Evolutionary conservation across 2,888 invertebrate genomes (phyloP).

Genomic region (Ommatoiulus sabulosus): DNA sequence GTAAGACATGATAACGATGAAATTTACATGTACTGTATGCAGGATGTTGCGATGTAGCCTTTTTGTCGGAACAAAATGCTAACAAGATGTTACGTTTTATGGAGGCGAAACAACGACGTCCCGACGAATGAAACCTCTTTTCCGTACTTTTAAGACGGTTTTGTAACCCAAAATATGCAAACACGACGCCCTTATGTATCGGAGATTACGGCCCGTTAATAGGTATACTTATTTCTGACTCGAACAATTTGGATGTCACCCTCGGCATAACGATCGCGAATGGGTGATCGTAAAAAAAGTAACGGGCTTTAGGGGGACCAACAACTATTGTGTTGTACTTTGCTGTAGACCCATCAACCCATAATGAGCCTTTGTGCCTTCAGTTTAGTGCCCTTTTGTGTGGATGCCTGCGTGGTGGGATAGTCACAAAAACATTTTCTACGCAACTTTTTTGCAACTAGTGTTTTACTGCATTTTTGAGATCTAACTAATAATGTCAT

Average conservation of each 20-base stretch:
- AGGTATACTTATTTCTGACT: slow-evolving; percentile 31
- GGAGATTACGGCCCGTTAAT: slow-evolving; percentile 40
- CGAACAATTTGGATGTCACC: slow-evolving; percentile 33
- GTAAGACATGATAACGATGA: neutral
- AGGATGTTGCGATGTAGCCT: neutral
- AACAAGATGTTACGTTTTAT: slow-evolving; percentile 31
- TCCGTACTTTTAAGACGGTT: slow-evolving; percentile 5
- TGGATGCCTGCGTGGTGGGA: neutral
- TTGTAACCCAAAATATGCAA: slow-evolving; percentile 27
- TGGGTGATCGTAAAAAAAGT: slow-evolving; percentile 30
- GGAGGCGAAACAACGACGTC: slow-evolving; percentile 10
- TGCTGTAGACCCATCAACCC: slow-evolving; percentile 25
- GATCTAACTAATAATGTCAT: slow-evolving; percentile 25
- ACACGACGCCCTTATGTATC: slow-evolving; percentile 7
- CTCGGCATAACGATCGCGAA: slow-evolving; percentile 23
- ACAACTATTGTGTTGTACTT: slow-evolving; percentile 30
- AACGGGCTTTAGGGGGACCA: slow-evolving; percentile 27
- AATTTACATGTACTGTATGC: neutral
- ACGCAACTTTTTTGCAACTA: neutral
- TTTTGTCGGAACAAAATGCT: neutral
- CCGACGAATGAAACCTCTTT: neutral
- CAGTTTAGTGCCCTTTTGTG: slow-evolving; percentile 40
- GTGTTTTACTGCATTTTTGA: slow-evolving; percentile 27
- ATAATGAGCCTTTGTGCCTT: slow-evolving; percentile 24
- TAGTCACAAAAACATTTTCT: neutral